These are phyloP conservation scores for Neoniphon sammara DNA, from an alignment of 2,797 vertebrate genomes.

Conservation along the genomic window DNA sequence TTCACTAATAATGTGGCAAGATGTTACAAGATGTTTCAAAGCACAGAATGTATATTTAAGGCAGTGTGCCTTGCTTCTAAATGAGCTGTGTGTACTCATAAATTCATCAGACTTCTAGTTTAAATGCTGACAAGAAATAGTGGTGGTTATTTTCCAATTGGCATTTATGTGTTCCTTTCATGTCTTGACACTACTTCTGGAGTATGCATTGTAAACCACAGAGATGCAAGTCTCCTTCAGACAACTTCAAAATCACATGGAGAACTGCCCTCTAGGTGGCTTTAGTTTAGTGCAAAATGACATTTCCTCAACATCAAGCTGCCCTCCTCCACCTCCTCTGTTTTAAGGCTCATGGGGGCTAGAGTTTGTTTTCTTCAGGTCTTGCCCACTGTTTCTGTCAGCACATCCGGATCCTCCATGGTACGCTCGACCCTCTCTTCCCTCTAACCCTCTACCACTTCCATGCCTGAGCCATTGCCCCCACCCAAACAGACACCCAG, in stretches of 20 bases:
- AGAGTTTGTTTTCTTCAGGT: conserved; percentile 75
- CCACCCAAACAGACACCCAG: conserved; percentile 55
- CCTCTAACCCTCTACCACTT: conserved; percentile 51
- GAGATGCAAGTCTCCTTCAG: not conserved
- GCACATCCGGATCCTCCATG: conserved; percentile 76
- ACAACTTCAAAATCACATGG: not conserved
- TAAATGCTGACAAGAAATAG: not conserved
- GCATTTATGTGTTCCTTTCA: conserved; percentile 1
- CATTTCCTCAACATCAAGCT: not conserved
- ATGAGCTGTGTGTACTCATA: not conserved
- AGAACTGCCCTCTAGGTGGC: not conserved
- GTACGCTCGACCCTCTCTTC: conserved; percentile 56
- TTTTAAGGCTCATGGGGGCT: conserved; percentile 36
- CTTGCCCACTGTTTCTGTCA: conserved; percentile 83
- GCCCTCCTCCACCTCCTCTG: conserved; percentile 3
- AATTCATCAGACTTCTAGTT: too few species aligned
- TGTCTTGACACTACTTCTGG: not conserved
- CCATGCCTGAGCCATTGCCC: conserved; percentile 23
- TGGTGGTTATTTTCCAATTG: conserved; percentile 14
- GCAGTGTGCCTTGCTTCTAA: not conserved
- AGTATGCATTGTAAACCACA: not conserved
- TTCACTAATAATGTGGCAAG: conserved; percentile 1
- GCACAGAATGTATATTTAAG: too few species aligned
- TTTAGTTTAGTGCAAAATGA: conserved; percentile 12
- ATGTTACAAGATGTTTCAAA: conserved; percentile 46